Conservation (phyloP, 1,140 invertebrate genomes). For the Meloidogyne floridensis region DNA sequence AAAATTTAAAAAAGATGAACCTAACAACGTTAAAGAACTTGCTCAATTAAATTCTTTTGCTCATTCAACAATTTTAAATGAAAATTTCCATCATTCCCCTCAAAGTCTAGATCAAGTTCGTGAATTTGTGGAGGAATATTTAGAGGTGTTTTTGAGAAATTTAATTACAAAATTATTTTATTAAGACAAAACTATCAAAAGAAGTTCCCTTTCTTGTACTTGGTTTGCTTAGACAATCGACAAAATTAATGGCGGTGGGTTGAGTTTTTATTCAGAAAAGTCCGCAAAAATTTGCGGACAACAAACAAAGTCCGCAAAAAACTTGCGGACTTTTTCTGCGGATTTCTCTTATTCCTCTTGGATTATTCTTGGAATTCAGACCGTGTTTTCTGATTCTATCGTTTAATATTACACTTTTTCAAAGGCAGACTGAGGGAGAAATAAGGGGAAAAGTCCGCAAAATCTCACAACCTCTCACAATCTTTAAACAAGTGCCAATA, state of each 20-base stretch:
- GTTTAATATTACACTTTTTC: too few species aligned
- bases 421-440: too few species aligned
- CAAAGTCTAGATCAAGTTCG: neutral
- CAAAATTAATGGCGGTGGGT: constrained; percentile 53
- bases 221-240: constrained; percentile 48
- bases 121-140: constrained; percentile 4
- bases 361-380: too few species aligned
- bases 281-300: too few species aligned
- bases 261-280: constrained; percentile 12
- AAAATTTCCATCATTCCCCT: neutral
- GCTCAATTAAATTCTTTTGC: neutral
- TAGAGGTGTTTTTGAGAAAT: neutral
- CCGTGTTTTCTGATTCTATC: too few species aligned
- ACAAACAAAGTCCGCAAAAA: too few species aligned
- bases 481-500: too few species aligned
- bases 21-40: neutral
- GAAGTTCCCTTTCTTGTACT: constrained; percentile 41
- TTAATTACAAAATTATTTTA: neutral
- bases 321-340: too few species aligned
- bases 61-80: neutral
- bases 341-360: too few species aligned
- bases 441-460: too few species aligned
- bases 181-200: constrained; percentile 6
- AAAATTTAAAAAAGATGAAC: neutral
- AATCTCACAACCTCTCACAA: too few species aligned